Percentiles rank a stretch among this genome's conserved stretches.
These are phyloP conservation scores for Allolobophora icterica DNA, from an alignment of 2,888 invertebrate species.

Conservation along the genomic window DNA sequence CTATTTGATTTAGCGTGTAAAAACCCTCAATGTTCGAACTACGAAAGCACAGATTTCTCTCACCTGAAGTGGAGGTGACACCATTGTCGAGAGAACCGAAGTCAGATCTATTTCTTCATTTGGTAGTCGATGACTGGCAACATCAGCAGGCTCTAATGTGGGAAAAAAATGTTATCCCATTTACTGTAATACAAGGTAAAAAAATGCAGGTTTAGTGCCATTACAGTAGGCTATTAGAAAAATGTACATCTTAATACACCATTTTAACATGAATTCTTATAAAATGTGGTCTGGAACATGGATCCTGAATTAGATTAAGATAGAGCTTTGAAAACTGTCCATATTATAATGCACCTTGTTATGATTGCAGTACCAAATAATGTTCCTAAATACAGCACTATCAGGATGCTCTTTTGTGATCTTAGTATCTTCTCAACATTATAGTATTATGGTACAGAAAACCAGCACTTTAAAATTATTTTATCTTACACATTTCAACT, in stretches of 20 bases:
- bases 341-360: not conserved
- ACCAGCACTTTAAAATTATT: not conserved
- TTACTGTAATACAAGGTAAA: not conserved
- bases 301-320: not conserved
- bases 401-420: not conserved
- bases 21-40: not conserved
- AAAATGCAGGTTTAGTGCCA: not conserved
- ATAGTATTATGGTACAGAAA: not conserved
- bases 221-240: too few species aligned
- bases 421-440: not conserved
- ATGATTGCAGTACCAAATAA: not conserved
- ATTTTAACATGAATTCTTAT: not conserved
- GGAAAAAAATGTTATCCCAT: not conserved
- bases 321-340: not conserved
- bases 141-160: not conserved
- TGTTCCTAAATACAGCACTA: not conserved
- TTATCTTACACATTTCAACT: not conserved
- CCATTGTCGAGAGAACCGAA: not conserved
- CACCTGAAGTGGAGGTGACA: slow-evolving; percentile 17
- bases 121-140: not conserved
- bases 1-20: not conserved
- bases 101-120: not conserved
- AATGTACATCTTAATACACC: not conserved
- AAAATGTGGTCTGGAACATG: not conserved
- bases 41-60: not conserved